Conservation (phyloP, 2,888 invertebrate species). For the Geophilus truncorum region DNA sequence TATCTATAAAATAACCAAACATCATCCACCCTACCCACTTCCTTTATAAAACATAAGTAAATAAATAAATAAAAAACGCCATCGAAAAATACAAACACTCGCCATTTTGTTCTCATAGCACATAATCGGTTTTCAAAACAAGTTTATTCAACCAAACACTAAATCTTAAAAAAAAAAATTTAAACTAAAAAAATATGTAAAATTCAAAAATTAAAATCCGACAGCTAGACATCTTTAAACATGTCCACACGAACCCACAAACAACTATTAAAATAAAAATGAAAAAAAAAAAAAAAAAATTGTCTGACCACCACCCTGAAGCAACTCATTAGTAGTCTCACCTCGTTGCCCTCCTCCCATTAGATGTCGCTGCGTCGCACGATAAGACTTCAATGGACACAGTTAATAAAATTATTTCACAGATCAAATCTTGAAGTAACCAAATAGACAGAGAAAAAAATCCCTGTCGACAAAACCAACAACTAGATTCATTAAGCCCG, state of each 20-base stretch:
- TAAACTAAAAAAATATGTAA: background rate
- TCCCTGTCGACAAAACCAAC: background rate
- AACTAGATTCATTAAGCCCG: background rate
- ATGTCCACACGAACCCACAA: background rate
- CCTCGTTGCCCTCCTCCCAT: background rate
- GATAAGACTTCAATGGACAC: conserved; percentile 17
- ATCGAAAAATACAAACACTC: background rate
- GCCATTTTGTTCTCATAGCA: background rate
- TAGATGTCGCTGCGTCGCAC: conserved; percentile 12
- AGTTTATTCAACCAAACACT: background rate
- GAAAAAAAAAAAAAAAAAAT: background rate
- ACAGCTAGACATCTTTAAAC: background rate
- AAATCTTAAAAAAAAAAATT: background rate
- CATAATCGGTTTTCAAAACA: background rate
- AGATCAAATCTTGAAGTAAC: background rate
- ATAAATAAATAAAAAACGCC: background rate
- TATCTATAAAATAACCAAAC: conserved; percentile 2
- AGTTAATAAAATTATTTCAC: conserved; percentile 14
- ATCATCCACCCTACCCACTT: background rate
- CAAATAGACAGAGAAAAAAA: background rate
- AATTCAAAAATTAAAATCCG: background rate
- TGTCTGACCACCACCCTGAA: conserved; percentile 7
- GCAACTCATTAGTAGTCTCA: background rate
- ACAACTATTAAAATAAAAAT: background rate
- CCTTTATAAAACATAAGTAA: background rate